A percentile compares a stretch with the other conserved stretches of the same genome.
These are phyloP conservation scores for Panurus biarmicus DNA, from an alignment of 2,113 vertebrate species.

Conservation along the genomic window DNA sequence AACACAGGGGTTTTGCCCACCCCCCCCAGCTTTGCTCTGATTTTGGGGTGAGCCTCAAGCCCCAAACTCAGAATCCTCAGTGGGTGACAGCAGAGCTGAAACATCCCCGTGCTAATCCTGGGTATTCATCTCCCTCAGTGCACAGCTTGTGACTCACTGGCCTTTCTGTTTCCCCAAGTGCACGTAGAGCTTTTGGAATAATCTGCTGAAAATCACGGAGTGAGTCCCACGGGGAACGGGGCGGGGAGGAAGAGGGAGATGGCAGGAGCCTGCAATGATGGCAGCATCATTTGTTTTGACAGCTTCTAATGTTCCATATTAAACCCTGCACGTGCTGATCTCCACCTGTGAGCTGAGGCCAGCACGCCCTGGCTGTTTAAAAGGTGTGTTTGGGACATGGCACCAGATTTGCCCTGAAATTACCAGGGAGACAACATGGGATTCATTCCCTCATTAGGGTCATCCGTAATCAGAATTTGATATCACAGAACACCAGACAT, in stretches of 20 bases:
- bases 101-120: background rate
- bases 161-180: background rate
- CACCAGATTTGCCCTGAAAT: accelerated
- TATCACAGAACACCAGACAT: background rate
- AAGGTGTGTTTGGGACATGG: background rate
- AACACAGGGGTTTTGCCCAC: accelerated
- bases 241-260: conserved; percentile 54
- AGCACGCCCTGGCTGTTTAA: background rate
- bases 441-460: too few relatives aligned
- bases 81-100: background rate
- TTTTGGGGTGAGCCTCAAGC: background rate
- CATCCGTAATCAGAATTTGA: background rate
- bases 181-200: background rate
- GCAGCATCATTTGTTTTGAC: conserved; percentile 41
- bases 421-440: background rate
- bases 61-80: background rate
- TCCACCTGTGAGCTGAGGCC: background rate
- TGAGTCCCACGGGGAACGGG: background rate
- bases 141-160: background rate
- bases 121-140: background rate
- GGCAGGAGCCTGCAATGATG: background rate
- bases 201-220: conserved; percentile 18
- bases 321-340: background rate
- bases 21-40: background rate
- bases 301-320: conserved; percentile 13